phyloP scores from a whole-genome alignment of 2,797 vertebrate species.

The Scleropages formosus region DNA sequence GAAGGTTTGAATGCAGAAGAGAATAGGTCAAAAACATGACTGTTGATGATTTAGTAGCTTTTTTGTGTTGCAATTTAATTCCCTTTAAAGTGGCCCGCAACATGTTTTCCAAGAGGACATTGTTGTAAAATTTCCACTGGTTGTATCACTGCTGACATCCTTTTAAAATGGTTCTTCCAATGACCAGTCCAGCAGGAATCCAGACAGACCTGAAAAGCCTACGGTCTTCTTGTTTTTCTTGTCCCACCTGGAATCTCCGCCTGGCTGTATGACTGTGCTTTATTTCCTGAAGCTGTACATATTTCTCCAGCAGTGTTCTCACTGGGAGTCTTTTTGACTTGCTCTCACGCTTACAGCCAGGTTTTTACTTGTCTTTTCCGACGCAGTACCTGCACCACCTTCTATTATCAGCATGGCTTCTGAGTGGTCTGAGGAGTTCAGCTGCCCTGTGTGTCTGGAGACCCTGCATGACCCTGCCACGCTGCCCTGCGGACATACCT shows the following conservation, averaged over 20 bases:
- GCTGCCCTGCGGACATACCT: slow-evolving; percentile 74
- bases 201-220: slow-evolving; percentile 42
- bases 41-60: too few species aligned
- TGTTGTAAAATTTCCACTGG: not conserved
- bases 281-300: not conserved
- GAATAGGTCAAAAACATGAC: too few species aligned
- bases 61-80: slow-evolving; percentile 7
- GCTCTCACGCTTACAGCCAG: not conserved
- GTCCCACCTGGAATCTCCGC: slow-evolving; percentile 46
- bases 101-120: not conserved
- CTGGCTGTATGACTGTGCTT: slow-evolving; percentile 15
- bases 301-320: not conserved
- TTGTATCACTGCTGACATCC: not conserved
- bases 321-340: not conserved
- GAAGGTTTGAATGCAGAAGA: too few species aligned
- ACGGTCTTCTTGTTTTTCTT: slow-evolving; percentile 58
- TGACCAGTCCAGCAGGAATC: slow-evolving; percentile 1
- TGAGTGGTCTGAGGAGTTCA: slow-evolving; percentile 64
- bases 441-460: slow-evolving; percentile 73
- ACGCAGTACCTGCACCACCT: not conserved
- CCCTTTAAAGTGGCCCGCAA: not conserved
- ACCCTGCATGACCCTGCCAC: slow-evolving; percentile 67
- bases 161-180: too few species aligned
- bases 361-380: not conserved
- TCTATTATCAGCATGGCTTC: slow-evolving; percentile 50